Base-by-base conservation (phyloP, 2,888 invertebrate genomes). In the Tetanocera ferruginea region DNA sequence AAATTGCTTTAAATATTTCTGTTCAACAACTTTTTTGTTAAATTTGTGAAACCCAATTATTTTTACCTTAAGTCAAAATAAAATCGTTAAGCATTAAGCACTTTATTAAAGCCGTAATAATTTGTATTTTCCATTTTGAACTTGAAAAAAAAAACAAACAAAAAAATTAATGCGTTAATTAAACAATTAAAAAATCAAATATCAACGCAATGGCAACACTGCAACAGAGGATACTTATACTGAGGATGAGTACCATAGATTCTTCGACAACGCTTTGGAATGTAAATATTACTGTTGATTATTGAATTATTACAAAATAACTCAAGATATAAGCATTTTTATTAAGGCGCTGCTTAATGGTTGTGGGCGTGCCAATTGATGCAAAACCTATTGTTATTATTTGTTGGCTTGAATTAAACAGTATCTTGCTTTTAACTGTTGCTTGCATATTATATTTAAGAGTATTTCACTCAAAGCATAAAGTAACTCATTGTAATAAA, bases 181-280 rank as follows among this genome's bases (percentile, higher is more conserved):
- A 37, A 57, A 43, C 64, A 66, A 23, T 62, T 37, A 34, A 14
- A 64, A 69, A 62, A 67, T 23, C n/a, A 60, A 17, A 75, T 57
- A 62, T 62, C 62, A 49, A 51, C 70, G 49, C 34, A 31, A 60
- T 70, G 76, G 70, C 76, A 70, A 66, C 31, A 25, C 76, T 70
- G 64, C 80, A 76, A 78, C 85, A 85, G 86, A 87, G 84, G 85
- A 88, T 82, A 84, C 87, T 81, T 92, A 93, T 87, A 93, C 94
- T 76, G 93, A 93, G 90, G 94, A 94, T 90, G 95, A 95, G 90
- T 95, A 94, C 90, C 94, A 94, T 89, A 94, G 94, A 90, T 94
- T 94, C 91, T 94, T 93, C 91, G 94, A 95, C 91, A 92, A 93
- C 87, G 93, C 94, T 87, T 92, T 95, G 84, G 95, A 96, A 93